Conservation (phyloP, 2,113 vertebrate species). For the Ondatra zibethicus region DNA sequence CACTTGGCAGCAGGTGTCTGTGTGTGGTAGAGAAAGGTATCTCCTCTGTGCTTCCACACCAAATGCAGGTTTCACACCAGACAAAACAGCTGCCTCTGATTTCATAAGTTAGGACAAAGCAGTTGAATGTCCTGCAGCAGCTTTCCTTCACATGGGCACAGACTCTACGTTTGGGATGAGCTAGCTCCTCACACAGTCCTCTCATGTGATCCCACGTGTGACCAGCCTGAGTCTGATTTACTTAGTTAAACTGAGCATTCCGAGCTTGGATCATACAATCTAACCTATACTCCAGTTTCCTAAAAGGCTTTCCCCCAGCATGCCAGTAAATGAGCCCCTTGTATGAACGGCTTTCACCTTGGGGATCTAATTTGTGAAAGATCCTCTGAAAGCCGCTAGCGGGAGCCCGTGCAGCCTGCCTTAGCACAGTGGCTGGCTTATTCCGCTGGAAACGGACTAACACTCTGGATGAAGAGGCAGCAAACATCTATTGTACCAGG, state of each 20-base stretch:
- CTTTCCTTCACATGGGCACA: background rate
- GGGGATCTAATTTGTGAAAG: background rate
- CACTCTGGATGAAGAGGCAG: background rate
- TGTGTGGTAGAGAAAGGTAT: background rate
- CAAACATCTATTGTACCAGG: background rate
- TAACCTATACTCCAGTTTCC: background rate
- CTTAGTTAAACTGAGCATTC: background rate
- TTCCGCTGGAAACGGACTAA: background rate
- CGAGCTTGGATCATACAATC: background rate
- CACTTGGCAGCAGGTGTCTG: background rate
- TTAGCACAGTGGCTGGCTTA: background rate
- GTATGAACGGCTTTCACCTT: background rate
- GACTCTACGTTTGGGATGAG: background rate
- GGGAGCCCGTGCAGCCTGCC: background rate
- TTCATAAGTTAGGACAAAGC: background rate
- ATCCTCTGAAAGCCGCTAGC: no score
- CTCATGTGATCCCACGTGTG: no score
- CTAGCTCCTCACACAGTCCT: background rate
- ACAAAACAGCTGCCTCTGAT: no score
- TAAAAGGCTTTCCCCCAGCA: background rate
- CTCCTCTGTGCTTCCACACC: background rate
- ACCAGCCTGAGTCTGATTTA: background rate
- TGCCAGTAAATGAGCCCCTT: background rate
- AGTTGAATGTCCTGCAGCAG: background rate
- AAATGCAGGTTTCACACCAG: background rate